phyloP scores from a whole-genome alignment of 1,140 invertebrate species.

The Schlechtendalia chinensis region DNA sequence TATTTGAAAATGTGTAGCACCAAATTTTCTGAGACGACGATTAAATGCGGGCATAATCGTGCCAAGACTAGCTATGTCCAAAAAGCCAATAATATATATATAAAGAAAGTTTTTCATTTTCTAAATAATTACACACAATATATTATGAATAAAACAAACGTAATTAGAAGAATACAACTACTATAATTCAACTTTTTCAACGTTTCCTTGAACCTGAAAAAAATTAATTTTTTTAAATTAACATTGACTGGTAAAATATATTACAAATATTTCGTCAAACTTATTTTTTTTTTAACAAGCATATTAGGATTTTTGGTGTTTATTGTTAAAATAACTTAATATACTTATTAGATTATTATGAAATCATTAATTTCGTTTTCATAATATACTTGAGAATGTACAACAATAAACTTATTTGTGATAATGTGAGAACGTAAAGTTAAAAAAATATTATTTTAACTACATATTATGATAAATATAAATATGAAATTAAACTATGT shows the following conservation, averaged over 20 bases:
- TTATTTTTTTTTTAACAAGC: too few species aligned
- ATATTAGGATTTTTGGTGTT: too few species aligned
- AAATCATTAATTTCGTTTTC: too few species aligned
- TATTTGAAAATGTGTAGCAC: conserved; percentile 64
- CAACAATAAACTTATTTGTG: too few species aligned
- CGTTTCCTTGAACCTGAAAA: conserved; percentile 40
- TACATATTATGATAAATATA: too few species aligned
- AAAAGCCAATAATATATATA: conserved; percentile 52
- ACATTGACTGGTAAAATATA: not conserved
- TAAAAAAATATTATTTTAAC: too few species aligned
- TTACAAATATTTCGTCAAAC: too few species aligned
- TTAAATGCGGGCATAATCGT: conserved; percentile 66
- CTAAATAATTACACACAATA: not conserved
- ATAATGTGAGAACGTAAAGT: too few species aligned
- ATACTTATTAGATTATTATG: too few species aligned
- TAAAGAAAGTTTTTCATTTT: conserved; percentile 21
- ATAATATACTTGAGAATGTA: too few species aligned
- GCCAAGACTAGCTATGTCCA: conserved; percentile 71
- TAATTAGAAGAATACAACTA: conserved; percentile 9
- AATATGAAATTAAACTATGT: too few species aligned
- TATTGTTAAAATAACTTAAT: too few species aligned
- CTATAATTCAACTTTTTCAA: conserved; percentile 44
- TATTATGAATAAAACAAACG: conserved; percentile 5
- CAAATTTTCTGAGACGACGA: conserved; percentile 61
- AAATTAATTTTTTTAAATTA: not conserved